phyloP scores from a whole-genome alignment of 2,888 invertebrate genomes.

The Drosophila heteroneura region DNA sequence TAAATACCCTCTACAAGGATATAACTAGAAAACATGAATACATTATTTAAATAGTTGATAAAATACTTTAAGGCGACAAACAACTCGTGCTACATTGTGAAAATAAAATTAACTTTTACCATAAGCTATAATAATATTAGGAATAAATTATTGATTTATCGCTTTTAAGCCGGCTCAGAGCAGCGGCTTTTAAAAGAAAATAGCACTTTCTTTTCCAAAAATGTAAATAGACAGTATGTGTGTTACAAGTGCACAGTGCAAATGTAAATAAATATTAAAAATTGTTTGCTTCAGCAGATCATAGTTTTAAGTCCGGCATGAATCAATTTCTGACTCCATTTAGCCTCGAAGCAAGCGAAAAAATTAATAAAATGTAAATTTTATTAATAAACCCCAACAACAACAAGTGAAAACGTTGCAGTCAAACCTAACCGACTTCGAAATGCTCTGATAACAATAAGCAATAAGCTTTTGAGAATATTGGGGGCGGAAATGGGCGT shows the following conservation, averaged over 20 bases:
- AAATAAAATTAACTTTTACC: slow-evolving; percentile 72
- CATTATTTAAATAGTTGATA: neutral
- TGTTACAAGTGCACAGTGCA: neutral
- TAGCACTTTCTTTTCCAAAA: neutral
- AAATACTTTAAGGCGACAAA: slow-evolving; percentile 19
- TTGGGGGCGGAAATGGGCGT: neutral
- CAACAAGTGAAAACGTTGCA: neutral
- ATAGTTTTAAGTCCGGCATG: neutral
- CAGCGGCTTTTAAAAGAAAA: neutral
- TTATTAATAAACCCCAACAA: neutral
- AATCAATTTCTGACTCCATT: neutral
- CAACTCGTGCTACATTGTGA: slow-evolving; percentile 67
- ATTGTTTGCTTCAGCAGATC: neutral
- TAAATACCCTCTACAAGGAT: neutral
- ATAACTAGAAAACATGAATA: neutral
- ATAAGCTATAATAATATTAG: slow-evolving; percentile 46
- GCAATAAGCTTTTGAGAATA: neutral
- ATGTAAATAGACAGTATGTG: neutral
- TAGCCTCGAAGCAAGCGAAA: neutral
- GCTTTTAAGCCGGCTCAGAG: neutral
- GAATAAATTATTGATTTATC: slow-evolving; percentile 15
- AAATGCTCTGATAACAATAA: neutral
- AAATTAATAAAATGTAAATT: neutral
- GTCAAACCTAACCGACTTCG: neutral
- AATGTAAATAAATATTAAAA: slow-evolving; percentile 1